phyloP scores from a whole-genome alignment of 2,797 vertebrate genomes.

The Heliangelus exortis region DNA sequence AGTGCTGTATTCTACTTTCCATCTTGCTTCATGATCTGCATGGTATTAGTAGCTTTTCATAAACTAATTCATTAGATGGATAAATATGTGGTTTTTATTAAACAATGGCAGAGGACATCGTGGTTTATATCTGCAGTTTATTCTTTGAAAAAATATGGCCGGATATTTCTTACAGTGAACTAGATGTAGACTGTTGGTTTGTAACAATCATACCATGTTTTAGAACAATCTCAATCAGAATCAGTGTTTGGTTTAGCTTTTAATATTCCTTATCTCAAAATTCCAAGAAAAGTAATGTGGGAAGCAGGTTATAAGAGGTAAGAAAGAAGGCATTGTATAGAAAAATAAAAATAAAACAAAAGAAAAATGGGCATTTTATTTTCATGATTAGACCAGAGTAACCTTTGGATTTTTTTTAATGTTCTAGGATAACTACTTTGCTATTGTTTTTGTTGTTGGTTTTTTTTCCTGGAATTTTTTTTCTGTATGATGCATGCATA shows the following conservation, averaged over 20 bases:
- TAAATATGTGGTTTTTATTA: neutral
- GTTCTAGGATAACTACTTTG: neutral
- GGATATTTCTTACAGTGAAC: neutral
- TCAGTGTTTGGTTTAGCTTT: neutral
- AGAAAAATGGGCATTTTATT: neutral
- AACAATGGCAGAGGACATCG: neutral
- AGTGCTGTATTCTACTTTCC: neutral
- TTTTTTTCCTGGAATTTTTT: neutral
- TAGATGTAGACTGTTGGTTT: neutral
- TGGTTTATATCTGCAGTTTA: neutral
- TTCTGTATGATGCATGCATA: rapidly evolving
- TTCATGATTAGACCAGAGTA: neutral
- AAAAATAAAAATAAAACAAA: neutral
- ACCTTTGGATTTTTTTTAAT: neutral
- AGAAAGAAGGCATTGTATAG: neutral
- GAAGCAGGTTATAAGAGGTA: neutral
- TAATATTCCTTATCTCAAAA: neutral
- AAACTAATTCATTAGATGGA: neutral
- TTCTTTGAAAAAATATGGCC: neutral
- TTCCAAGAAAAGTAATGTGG: neutral
- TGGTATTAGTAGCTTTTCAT: neutral
- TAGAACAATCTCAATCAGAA: neutral
- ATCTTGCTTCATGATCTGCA: neutral
- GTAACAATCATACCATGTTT: neutral
- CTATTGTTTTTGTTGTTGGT: too few species aligned